Conservation (phyloP, 1,140 invertebrate species). For the Triops longicaudatus region DNA sequence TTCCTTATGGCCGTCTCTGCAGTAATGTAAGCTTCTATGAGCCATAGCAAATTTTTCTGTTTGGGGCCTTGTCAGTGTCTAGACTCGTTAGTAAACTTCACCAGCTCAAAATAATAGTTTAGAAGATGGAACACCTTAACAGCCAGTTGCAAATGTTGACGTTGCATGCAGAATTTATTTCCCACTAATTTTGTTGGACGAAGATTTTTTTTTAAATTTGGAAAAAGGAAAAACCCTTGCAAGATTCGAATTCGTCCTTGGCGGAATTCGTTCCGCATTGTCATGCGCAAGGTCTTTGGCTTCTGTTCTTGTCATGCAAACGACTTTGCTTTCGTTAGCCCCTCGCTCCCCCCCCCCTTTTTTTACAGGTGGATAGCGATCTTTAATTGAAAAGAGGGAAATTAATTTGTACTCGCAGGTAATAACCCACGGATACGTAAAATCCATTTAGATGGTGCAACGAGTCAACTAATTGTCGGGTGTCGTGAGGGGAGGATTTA, state of each 20-base stretch:
- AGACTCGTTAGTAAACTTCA: not conserved
- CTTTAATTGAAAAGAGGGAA: not conserved
- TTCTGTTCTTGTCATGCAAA: not conserved
- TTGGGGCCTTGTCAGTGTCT: not conserved
- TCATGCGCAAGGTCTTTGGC: not conserved
- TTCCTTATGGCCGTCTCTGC: constrained; percentile 1
- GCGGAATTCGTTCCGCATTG: not conserved
- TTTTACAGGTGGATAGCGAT: not conserved
- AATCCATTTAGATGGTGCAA: no score
- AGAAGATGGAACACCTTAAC: no score
- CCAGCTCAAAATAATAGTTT: no score
- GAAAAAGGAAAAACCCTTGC: not conserved
- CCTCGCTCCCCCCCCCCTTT: not conserved
- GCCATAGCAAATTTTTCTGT: not conserved
- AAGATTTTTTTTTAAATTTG: not conserved
- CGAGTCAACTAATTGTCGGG: no score
- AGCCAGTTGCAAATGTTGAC: no score
- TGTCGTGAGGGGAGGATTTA: no score
- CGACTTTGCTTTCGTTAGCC: not conserved
- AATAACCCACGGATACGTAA: no score
- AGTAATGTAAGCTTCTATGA: not conserved
- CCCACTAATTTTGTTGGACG: not conserved
- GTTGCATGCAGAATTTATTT: not conserved
- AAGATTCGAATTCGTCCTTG: not conserved
- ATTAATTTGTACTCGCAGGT: not conserved